Conservation (phyloP, 2,113 vertebrate species). For the Rhinoderma darwinii region DNA sequence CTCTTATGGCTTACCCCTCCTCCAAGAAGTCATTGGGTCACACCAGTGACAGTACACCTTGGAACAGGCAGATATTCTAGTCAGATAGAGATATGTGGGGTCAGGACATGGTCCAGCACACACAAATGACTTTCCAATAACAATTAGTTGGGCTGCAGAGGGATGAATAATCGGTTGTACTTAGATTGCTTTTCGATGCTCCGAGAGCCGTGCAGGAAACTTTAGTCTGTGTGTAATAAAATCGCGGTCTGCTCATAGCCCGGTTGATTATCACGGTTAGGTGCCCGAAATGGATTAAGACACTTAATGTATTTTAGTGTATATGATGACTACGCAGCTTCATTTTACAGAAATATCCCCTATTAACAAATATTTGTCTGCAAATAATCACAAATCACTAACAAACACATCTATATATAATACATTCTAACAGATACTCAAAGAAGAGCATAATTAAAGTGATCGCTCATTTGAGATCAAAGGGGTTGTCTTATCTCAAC, state of each 20-base stretch:
- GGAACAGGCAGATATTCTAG: neutral
- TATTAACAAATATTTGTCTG: constrained; percentile 6
- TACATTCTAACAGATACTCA: no score
- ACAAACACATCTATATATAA: neutral
- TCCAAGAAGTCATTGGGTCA: neutral
- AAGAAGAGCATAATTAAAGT: no score
- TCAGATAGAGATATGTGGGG: constrained; percentile 32
- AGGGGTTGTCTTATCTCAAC: no score
- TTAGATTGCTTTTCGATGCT: constrained; percentile 31
- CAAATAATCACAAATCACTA: neutral
- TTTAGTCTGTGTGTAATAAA: constrained; percentile 19
- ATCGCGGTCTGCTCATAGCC: neutral
- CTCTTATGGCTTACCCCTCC: neutral
- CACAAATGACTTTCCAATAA: constrained; percentile 54
- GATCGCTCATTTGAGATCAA: neutral
- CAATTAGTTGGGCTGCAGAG: constrained; percentile 45
- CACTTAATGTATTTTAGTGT: neutral
- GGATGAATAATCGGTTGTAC: constrained; percentile 10
- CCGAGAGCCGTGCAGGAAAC: neutral
- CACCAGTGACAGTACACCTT: neutral
- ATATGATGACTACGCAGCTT: neutral
- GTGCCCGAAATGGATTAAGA: neutral
- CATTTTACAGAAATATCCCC: neutral
- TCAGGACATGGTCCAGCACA: constrained; percentile 50
- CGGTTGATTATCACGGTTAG: constrained; percentile 14